Evolutionary conservation across 2,113 vertebrate species (phyloP).

Genomic region (Burhinus bistriatus): DNA sequence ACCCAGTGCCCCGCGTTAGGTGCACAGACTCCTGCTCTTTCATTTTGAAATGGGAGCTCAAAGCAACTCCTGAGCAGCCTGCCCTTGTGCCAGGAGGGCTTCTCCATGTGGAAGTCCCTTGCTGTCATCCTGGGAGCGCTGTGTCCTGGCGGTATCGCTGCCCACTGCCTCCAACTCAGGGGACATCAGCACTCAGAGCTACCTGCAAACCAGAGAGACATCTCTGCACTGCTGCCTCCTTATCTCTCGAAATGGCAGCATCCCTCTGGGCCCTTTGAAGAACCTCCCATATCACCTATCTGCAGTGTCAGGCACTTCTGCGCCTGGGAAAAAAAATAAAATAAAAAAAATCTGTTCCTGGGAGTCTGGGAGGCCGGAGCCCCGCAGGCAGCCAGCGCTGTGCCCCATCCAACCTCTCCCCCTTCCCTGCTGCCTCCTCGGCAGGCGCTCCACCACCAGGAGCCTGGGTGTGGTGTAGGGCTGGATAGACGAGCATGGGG

Average conservation of each 20-base stretch:
- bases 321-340: background rate
- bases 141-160: accelerated
- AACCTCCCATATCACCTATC: background rate
- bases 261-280: background rate
- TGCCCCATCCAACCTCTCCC: background rate
- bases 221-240: background rate
- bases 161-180: background rate
- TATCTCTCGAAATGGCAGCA: background rate
- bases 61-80: background rate
- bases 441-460: background rate
- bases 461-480: background rate
- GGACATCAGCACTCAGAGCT: background rate
- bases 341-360: background rate
- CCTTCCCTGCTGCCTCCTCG: background rate
- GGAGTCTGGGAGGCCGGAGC: background rate
- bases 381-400: background rate
- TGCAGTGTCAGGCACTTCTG: background rate
- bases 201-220: background rate
- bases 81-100: background rate
- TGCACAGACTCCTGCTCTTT: background rate
- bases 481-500: slow-evolving; percentile 5
- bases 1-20: background rate
- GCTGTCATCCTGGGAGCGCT: background rate
- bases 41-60: background rate
- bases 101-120: background rate